Evolutionary conservation across 1,140 invertebrate species (phyloP), one percentile per base, ranked within the genome.

Genomic region (Eueides isabella): DNA sequence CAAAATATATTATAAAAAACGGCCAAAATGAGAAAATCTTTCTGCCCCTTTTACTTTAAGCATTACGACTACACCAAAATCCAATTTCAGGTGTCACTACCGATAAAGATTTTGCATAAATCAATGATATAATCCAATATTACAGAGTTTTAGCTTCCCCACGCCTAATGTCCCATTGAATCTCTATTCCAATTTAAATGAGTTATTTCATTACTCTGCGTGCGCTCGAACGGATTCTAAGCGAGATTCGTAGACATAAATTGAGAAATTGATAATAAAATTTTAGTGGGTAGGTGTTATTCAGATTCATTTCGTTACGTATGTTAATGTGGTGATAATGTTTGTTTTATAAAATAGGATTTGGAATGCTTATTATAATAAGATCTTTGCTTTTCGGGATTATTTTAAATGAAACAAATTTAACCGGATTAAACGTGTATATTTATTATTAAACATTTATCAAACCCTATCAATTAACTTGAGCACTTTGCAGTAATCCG

Each of bases 31-130:
- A 35, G 48, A 61, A 74, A 74, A 71, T 67, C 63, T 67, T 64
- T 66, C 61, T 41, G 71, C 31, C 70, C 72, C 72, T 74, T 72
- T 74, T 75, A 71, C 74, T 68, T 68, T 73, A 80, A 78, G 81
- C 82, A 85, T 86, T 84, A 83, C 82, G 85, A 84, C 82, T 82
- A 86, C 86, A 85, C 82, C 84, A 80, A 87, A 92, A 91, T 89
- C 80, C 90, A 92, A 92, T 92, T 88, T 82, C 86, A 90, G 84
- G 87, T 92, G 88, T 86, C 86, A 79, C 77, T 76, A 61, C 75
- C 86, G 90, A 91, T 91, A 92, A 92, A 92, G 90, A 92, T 92
- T 92, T 87, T 87, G 84, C 90, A 92, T 92, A 92, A 92, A 92
- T 92, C 90, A 91, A 86, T 83, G 86, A 88, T 89, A 90, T 92